Evolutionary conservation across 1,140 invertebrate genomes (phyloP).

Genomic region (Drusus annulatus): DNA sequence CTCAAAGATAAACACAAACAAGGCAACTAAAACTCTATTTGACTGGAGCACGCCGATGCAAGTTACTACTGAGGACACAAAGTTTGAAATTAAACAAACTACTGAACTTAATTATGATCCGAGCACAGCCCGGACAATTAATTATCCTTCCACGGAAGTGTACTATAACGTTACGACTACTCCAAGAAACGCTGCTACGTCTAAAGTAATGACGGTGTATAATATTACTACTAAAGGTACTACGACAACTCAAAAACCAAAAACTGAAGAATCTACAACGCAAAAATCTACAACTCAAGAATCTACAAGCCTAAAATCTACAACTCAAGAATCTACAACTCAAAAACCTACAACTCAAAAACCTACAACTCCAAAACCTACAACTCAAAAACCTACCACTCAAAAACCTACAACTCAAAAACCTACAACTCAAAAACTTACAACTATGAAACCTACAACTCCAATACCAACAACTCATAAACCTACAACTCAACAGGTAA

Average conservation of each 20-base stretch:
- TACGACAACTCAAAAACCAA: slow-evolving; percentile 49
- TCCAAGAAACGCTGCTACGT: neutral
- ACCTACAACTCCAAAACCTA: neutral
- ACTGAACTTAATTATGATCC: no score
- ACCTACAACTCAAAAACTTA: no score
- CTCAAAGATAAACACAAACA: slow-evolving; percentile 11
- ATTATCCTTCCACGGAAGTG: no score
- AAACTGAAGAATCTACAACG: neutral
- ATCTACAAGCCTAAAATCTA: neutral
- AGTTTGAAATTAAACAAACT: neutral
- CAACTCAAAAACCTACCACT: neutral
- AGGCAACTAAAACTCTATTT: slow-evolving; percentile 49
- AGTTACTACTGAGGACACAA: slow-evolving; percentile 10
- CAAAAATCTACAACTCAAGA: slow-evolving; percentile 50
- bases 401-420: no score
- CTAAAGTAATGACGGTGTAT: neutral
- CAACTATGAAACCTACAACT: no score
- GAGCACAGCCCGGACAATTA: no score
- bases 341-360: slow-evolving; percentile 49
- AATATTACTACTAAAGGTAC: neutral
- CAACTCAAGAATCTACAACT: neutral
- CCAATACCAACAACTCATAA: no score
- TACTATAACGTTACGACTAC: neutral
- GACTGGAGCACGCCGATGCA: slow-evolving; percentile 54
- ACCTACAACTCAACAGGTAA: no score